Evolutionary conservation across 2,888 invertebrate species (phyloP), one percentile per base, ranked within the genome.

Genomic region (Papilio elwesi): DNA sequence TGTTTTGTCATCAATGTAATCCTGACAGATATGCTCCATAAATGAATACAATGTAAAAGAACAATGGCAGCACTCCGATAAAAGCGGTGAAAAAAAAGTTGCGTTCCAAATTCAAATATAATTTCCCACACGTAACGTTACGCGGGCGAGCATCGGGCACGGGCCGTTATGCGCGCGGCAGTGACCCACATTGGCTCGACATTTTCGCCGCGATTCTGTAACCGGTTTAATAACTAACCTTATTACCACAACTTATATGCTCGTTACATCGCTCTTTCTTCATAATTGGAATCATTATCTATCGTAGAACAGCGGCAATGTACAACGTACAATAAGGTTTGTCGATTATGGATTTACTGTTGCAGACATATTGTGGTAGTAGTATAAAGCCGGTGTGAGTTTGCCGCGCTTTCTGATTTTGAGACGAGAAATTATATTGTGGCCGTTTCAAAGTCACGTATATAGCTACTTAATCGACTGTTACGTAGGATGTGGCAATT

Each of bases 121-220:
- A 91, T 93, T 93, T 93, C 93, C 93, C 93, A 93, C 93, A 93
- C 93, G 93, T 93, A 93, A 93, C 90, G 93, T 93, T 93, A 92
- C 92, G 92, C 93, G 91, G 90, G 91, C 92, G 92, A 89, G 87
- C 91, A 93, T 87, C 87, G 87, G 88, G 93, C 86, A 87, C 93
- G 86, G 75, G 87, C 93, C 93, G 93, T 93, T 93, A 93, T 92
- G 88, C 88, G 88, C 87, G 88, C 90, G 90, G 91, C 93, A 93
- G 90, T 93, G 93, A 93, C 93, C 91, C 82, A 93, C 88, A 89
- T 91, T 86, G 76, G 78, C 82, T 82, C 82, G 80, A 77, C 79
- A 81, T 90, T 90, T 71, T 90, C 88, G 86, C 89, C 81, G 82
- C 80, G 79, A 88, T 85, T 83, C 81, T 80, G 82, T 78, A 79